Base-by-base conservation (phyloP, 2,888 invertebrate species). In the Eupithecia pulchellata region DNA sequence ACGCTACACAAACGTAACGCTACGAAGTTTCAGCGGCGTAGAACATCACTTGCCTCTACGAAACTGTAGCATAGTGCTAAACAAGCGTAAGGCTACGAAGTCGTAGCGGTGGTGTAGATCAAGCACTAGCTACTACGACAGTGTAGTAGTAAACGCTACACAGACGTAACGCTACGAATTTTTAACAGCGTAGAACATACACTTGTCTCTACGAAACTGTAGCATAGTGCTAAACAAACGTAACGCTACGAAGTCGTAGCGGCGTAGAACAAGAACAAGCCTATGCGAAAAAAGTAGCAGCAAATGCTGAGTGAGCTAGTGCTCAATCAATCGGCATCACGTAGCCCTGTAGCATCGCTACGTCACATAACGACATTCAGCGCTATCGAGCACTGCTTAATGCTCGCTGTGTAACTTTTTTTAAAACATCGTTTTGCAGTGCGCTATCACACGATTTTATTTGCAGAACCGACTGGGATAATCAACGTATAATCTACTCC, bases 401-500 rank as follows among this genome's bases (percentile, higher is more conserved):
- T 47, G 2, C 8, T 0, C n/a, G n/a, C 42, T 20, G 42, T 20
- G 42, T 52, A 52, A 42, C 8, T 6, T 17, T 17, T 17, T 39
- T 17, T 39, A 6, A 17, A n/a, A 5, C n/a, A 6, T 39, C 39
- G n/a, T 20, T 55, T 27, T 55, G 27, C 27, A 2, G 27, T 25
- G 27, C 8, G 55, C 27, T 0, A 17, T 1, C 5, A 8, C 42
- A 17, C 14, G 11, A 17, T 32, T 42, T 68, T 20, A 42, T 78
- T 86, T 92, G 68, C 89, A 97, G 97, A 84, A 96, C 95, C 14
- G 96, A 97, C 84, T 94, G 95, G 87, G 93, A 95, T 14, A 95
- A 96, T 78, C 91, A 96, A 72, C 93, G 95, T 58, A 95, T 98
- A 4, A 95, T 97, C 70, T 97, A 97, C 82, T 96, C 97, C 0